These are phyloP conservation scores for Schrankia costaestrigalis DNA, from an alignment of 2,888 invertebrate species.

Conservation along the genomic window DNA sequence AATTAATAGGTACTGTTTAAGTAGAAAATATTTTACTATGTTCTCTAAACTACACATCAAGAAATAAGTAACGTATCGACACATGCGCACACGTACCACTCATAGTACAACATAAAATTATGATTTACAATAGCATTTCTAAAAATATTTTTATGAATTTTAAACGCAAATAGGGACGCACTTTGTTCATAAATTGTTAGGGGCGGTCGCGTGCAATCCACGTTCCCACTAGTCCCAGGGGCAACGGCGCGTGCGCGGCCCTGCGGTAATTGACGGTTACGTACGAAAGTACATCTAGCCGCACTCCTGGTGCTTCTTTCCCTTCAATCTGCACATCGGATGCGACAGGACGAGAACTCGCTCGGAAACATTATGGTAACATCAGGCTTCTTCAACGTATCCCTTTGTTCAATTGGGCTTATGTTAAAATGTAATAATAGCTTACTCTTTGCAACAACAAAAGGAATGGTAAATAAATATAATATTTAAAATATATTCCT, in stretches of 20 bases:
- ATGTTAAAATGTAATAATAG: no score
- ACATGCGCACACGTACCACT: no score
- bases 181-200: slow-evolving; percentile 61
- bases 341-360: slow-evolving; percentile 57
- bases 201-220: slow-evolving; percentile 71
- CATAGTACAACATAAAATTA: slow-evolving; percentile 14
- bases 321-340: slow-evolving; percentile 63
- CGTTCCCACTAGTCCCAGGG: slow-evolving; percentile 50
- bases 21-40: no score
- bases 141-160: slow-evolving; percentile 34
- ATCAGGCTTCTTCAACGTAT: slow-evolving; percentile 36
- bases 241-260: slow-evolving; percentile 62
- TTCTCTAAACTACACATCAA: no score
- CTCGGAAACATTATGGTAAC: slow-evolving; percentile 50
- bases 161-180: slow-evolving; percentile 32
- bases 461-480: no score
- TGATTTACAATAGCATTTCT: slow-evolving; percentile 20
- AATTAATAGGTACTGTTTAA: no score
- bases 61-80: no score
- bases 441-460: no score
- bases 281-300: slow-evolving; percentile 13
- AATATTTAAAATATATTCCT: no score
- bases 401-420: slow-evolving; percentile 15
- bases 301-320: slow-evolving; percentile 66
- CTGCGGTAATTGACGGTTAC: slow-evolving; percentile 62